Evolutionary conservation across 1,140 invertebrate genomes (phyloP).

Genomic region (Adelges cooleyi): DNA sequence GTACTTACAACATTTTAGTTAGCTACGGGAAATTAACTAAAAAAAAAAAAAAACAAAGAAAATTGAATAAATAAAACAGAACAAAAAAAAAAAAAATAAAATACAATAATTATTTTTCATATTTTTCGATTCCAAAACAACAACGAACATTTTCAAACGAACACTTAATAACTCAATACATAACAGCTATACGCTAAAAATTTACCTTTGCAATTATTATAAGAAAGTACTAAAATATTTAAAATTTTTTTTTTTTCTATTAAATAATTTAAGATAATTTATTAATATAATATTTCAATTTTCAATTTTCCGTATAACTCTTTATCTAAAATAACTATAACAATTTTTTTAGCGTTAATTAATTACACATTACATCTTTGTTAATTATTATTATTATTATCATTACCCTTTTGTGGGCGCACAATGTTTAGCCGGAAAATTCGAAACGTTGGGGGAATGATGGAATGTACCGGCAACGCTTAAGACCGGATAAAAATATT

Average conservation of each 20-base stretch:
- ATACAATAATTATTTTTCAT: slow-evolving; percentile 12
- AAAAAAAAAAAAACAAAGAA: slow-evolving; percentile 15
- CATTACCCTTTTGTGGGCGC: too few relatives aligned
- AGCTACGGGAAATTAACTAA: slow-evolving; percentile 5
- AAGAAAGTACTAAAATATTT: slow-evolving; percentile 28
- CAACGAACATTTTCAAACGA: slow-evolving; percentile 23
- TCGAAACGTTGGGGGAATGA: slow-evolving; percentile 22
- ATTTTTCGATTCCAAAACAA: slow-evolving; percentile 20
- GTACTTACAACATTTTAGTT: too few relatives aligned
- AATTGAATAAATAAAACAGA: not conserved
- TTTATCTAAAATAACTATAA: slow-evolving; percentile 29
- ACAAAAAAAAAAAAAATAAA: slow-evolving; percentile 8
- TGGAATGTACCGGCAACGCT: slow-evolving; percentile 28
- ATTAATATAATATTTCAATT: slow-evolving; percentile 28
- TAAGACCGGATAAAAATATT: slow-evolving; percentile 12
- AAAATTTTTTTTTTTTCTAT: slow-evolving; percentile 24
- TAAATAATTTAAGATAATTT: slow-evolving; percentile 29
- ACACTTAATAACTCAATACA: slow-evolving; percentile 21
- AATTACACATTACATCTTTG: too few relatives aligned
- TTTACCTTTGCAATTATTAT: slow-evolving; percentile 14
- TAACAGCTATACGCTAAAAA: slow-evolving; percentile 21
- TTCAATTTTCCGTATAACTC: slow-evolving; percentile 25
- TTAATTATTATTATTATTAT: too few relatives aligned
- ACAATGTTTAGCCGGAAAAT: slow-evolving; percentile 28
- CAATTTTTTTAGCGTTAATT: slow-evolving; percentile 3